Base-by-base conservation (phyloP, 1,140 invertebrate genomes). In the Pseudomyrmex pallidus region DNA sequence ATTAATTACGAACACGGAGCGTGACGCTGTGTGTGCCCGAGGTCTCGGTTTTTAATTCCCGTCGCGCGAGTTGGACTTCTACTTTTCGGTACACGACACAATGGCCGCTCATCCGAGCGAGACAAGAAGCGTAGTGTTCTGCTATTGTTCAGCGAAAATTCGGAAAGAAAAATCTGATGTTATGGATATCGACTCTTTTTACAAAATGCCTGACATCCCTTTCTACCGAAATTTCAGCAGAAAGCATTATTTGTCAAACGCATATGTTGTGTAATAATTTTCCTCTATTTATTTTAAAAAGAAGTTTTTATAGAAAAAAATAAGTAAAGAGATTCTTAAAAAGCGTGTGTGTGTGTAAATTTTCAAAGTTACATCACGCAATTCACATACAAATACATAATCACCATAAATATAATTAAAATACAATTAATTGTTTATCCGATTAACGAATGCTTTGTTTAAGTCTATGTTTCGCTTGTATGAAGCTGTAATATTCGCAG, bases 1-100 rank as follows among this genome's bases (percentile, higher is more conserved):
- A 80, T 80, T 80, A 80, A 80, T 80, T 80, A 80, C 66, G n/a
- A 80, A 70, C 76, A 13, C 12, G 54, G 64, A 72, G 54, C 66
- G 46, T 59, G 66, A 80, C 67, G 76, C 7, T 35, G 35, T 35
- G 35, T 35, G n/a, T 67, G 66, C n/a, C 44, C 66, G 54, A 80
- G 54, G 54, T 80, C 67, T 59, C 66, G 54, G 66, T 70, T 80
- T 80, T 80, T 80, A 80, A 80, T 80, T 72, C 66, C 61, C 61
- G 2, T 35, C 56, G 64, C 56, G 64, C 12, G 44, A 80, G 67
- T 80, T 70, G 1, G 22, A 17, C 22, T 50, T 59, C 10, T 57
- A 25, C 52, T 78, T 78, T 78, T 78, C 67, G 20, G 20, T 50
- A 12, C 22, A 22, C 15, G 22, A 70, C 22, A 70, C 22, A 70